These are phyloP conservation scores for Leptura quadrifasciata DNA, from an alignment of 2,888 invertebrate species.

Conservation along the genomic window DNA sequence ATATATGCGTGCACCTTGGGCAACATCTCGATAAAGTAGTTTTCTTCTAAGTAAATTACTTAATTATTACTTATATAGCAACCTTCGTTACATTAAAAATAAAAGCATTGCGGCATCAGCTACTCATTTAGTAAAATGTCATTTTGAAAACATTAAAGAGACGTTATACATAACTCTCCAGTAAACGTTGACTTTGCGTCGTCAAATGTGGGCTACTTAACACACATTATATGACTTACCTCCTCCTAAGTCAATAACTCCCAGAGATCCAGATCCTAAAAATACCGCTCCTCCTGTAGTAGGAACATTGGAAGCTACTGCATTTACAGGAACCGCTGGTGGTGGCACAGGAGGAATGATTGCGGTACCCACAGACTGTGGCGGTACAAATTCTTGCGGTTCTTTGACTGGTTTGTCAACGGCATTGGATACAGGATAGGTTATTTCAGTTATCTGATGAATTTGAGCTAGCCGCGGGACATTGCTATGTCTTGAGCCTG, in stretches of 20 bases:
- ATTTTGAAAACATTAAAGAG: no score
- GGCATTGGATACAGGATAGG: conserved; percentile 55
- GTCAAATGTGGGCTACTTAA: no score
- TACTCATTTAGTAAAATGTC: no score
- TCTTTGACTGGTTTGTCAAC: conserved; percentile 67
- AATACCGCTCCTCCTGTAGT: conserved; percentile 65
- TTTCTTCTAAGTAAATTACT: no score
- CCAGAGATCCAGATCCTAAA: conserved; percentile 69
- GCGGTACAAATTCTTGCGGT: conserved; percentile 63
- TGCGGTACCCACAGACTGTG: conserved; percentile 64
- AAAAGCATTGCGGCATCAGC: no score
- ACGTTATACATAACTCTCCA: no score
- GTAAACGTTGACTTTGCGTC: no score
- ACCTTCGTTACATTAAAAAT: no score
- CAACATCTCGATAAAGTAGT: no score
- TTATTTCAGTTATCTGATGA: conserved; percentile 31
- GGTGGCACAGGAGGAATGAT: conserved; percentile 63
- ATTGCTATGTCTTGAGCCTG: background rate
- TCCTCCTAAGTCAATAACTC: conserved; percentile 69
- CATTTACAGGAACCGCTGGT: conserved; percentile 66
- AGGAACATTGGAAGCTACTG: conserved; percentile 65
- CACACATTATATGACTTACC: no score
- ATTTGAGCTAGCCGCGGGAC: conserved; percentile 9
- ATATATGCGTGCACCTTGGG: no score
- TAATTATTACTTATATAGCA: no score